These are phyloP conservation scores for Molanna angustata DNA, from an alignment of 2,888 invertebrate species.

Conservation along the genomic window DNA sequence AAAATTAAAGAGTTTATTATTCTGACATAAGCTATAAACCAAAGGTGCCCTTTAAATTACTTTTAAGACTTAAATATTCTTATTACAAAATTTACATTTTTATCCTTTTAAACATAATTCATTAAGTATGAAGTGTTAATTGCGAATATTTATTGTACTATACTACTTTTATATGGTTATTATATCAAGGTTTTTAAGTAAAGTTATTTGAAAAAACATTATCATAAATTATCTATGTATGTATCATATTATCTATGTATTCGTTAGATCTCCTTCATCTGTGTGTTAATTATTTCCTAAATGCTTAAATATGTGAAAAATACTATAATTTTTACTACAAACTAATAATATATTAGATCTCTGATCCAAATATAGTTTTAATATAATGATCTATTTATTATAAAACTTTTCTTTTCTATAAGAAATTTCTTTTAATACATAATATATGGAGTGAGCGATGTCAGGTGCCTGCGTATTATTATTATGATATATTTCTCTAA, in stretches of 20 bases:
- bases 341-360: too few relatives aligned
- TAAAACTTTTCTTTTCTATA: not conserved
- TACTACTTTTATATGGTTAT: not conserved
- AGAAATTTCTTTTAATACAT: not conserved
- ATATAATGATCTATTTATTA: not conserved
- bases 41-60: constrained; percentile 72
- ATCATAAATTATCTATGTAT: too few relatives aligned
- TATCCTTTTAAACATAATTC: constrained; percentile 20
- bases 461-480: constrained; percentile 29
- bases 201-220: not conserved
- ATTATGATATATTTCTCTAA: constrained; percentile 13
- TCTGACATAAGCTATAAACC: constrained; percentile 69
- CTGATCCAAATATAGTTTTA: not conserved
- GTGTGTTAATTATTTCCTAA: too few relatives aligned
- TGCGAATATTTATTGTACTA: constrained; percentile 17
- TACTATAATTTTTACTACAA: too few relatives aligned
- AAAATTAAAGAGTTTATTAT: constrained; percentile 7
- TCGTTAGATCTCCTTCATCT: too few relatives aligned
- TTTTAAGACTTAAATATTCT: constrained; percentile 46
- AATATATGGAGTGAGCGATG: constrained; percentile 26
- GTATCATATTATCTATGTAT: too few relatives aligned
- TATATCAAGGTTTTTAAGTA: not conserved
- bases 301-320: too few relatives aligned
- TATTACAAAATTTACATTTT: constrained; percentile 27
- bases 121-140: constrained; percentile 19